Evolutionary conservation across 2,113 vertebrate genomes (phyloP), one percentile per base, ranked within the genome.

Genomic region (Melospiza melodia): DNA sequence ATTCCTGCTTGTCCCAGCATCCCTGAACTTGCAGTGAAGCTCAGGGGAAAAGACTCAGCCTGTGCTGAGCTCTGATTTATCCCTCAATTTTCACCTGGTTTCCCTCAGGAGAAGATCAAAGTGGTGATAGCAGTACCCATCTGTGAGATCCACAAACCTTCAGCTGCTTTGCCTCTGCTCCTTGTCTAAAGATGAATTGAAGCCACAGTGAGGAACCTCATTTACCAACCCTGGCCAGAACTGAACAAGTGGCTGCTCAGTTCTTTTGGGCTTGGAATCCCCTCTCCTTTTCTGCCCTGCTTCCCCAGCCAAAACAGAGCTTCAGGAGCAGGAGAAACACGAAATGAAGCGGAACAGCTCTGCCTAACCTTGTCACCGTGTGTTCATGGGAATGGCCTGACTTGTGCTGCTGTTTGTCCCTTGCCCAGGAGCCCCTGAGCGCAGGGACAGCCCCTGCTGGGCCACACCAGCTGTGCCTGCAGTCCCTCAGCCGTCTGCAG

Each of bases 251-350:
- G 62, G 1, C 85, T 78, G 44, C 72, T 93, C 75, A 33, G 71
- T 54, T 92, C 89, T 90, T 93, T 89, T 71, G 39, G 1, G 51
- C 76, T 69, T 68, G 76, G 92, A 92, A 96, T 84, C 65, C 76
- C 76, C 88, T 89, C 37, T 84, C 43, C 8, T 62, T 63, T 86
- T 48, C 37, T 71, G 3, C 33, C 63, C 28, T 30, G 19, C 15
- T 80, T 73, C 46, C 46, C 43, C 46, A 88, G 63, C 43, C 88
- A 80, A 55, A 95, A 30, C 44, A 39, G 83, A 49, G 12, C 39
- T 69, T 90, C 58, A 46, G 58, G 63, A 73, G 75, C 67, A 63
- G 48, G 83, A 92, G 59, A 30, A 90, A 84, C 0, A 21, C 65
- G 69, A 69, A 58, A 46, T 3, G 41, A 61, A 67, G 58, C 37